A percentile compares a stretch with the other conserved stretches of the same genome.
Conservation (phyloP, 2,113 vertebrate species). For the Buteo buteo region DNA sequence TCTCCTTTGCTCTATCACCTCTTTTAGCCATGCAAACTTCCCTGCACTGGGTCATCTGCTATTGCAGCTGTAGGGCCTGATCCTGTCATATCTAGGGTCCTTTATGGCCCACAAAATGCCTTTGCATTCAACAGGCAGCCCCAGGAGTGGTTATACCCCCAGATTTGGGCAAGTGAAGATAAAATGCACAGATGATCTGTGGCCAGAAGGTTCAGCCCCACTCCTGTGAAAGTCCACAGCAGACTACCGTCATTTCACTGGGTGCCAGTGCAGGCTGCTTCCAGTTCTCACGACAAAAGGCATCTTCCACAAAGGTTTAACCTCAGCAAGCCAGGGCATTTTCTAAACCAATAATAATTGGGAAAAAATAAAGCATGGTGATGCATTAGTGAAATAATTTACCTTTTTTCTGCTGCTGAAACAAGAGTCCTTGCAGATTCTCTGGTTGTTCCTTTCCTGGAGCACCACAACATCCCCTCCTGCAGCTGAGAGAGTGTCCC, state of each 20-base stretch:
- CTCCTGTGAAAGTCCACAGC: not conserved
- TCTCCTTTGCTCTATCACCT: not conserved
- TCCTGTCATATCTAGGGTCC: not conserved
- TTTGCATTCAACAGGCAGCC: not conserved
- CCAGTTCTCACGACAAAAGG: not conserved
- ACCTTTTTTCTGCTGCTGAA: not conserved
- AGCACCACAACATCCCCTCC: not conserved
- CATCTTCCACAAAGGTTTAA: not conserved
- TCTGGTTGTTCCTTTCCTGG: not conserved
- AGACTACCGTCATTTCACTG: not conserved
- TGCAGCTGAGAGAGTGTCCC: not conserved
- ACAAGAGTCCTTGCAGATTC: not conserved
- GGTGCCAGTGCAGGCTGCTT: not conserved
- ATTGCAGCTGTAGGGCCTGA: not conserved
- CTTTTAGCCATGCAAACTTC: not conserved
- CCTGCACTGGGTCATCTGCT: not conserved
- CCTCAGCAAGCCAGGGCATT: not conserved
- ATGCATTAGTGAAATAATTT: not conserved
- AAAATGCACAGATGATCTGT: rapidly evolving
- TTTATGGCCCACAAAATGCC: not conserved
- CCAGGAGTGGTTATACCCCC: not conserved
- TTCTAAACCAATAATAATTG: not conserved
- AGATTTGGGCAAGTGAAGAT: not conserved
- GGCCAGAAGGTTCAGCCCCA: not conserved
- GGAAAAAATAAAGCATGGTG: not conserved